These are phyloP conservation scores for Noctua janthina DNA, from an alignment of 2,888 invertebrate species.

Conservation along the genomic window DNA sequence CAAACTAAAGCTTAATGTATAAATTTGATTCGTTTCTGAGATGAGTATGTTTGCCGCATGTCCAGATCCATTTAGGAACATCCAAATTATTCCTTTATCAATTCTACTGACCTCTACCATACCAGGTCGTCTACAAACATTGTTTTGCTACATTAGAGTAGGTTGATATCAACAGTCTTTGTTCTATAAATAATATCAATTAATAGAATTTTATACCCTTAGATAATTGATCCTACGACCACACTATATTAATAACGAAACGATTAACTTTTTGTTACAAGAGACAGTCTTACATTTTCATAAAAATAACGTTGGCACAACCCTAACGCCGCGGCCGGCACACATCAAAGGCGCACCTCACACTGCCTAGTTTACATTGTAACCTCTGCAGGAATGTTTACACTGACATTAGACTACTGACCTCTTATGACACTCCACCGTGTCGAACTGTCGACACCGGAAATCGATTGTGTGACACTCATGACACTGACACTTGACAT, in stretches of 20 bases:
- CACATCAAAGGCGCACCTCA: slow-evolving; percentile 87
- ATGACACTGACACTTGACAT: slow-evolving; percentile 32
- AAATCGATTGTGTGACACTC: slow-evolving; percentile 75
- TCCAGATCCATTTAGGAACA: background rate
- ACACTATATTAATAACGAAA: slow-evolving; percentile 4
- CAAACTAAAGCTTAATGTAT: background rate
- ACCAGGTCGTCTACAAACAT: background rate
- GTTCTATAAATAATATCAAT: background rate
- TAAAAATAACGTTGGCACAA: slow-evolving; percentile 60
- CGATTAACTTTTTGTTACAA: background rate
- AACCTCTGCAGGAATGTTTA: slow-evolving; percentile 82
- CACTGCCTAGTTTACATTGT: slow-evolving; percentile 84
- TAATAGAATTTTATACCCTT: background rate
- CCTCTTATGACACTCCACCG: slow-evolving; percentile 71
- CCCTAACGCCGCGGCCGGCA: slow-evolving; percentile 75
- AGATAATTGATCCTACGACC: background rate
- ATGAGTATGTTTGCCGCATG: background rate
- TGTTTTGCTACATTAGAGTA: background rate
- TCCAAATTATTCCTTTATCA: background rate
- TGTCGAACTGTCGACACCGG: slow-evolving; percentile 69
- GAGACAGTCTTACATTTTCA: slow-evolving; percentile 7
- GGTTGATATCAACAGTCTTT: background rate
- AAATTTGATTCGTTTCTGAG: background rate
- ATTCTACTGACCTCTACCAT: background rate
- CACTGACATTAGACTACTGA: slow-evolving; percentile 81